Conservation (phyloP, 2,797 vertebrate species). For the Tokudaia tokunoshimensis region DNA sequence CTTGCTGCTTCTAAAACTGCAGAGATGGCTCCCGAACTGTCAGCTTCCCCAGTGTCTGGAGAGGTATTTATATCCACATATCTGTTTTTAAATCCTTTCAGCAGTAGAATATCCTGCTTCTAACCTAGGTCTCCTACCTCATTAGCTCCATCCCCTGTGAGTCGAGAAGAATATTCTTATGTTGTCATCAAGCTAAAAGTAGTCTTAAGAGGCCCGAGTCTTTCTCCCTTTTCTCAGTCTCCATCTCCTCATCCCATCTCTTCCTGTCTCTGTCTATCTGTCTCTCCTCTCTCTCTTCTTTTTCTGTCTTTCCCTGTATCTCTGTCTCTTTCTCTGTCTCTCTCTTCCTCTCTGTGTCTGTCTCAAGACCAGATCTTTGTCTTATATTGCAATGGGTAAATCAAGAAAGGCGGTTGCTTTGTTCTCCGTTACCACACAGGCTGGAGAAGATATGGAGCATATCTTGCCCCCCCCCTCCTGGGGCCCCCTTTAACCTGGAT, state of each 20-base stretch:
- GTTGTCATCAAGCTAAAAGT: background rate
- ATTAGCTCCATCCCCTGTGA: background rate
- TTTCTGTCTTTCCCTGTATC: background rate
- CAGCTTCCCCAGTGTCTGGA: background rate
- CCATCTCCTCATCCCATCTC: background rate
- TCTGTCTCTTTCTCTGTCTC: background rate
- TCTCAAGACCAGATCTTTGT: background rate
- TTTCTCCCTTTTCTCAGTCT: background rate
- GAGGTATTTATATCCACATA: background rate
- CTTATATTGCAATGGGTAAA: background rate
- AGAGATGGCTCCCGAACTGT: accelerated
- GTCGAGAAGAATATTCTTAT: background rate
- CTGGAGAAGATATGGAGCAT: background rate
- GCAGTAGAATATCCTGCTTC: background rate
- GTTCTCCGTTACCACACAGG: background rate
- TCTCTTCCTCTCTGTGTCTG: too few species aligned
- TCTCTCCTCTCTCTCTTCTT: too few species aligned
- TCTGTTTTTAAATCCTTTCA: conserved; percentile 20
- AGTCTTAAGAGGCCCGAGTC: background rate
- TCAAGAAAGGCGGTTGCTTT: background rate
- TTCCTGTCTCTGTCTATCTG: background rate
- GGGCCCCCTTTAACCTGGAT: conserved; percentile 90
- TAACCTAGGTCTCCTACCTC: background rate
- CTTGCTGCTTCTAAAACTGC: background rate
- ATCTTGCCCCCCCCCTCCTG: accelerated